phyloP scores from a whole-genome alignment of 2,888 invertebrate species.

The Leucania comma region DNA sequence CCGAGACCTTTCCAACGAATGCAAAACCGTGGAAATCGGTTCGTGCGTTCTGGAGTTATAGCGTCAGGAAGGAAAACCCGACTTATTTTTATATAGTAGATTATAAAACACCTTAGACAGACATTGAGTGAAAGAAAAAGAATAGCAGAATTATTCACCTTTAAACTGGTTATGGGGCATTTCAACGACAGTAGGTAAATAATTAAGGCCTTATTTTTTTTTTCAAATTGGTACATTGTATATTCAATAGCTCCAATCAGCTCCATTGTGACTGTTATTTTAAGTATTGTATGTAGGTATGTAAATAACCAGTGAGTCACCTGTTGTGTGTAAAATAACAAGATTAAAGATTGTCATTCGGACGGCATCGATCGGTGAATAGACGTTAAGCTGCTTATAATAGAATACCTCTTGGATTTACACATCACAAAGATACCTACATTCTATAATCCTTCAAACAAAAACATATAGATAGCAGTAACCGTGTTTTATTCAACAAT shows the following conservation, averaged over 20 bases:
- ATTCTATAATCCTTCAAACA: conserved; percentile 2
- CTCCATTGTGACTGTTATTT: conserved; percentile 23
- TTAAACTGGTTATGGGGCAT: too few species aligned
- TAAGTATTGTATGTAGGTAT: not conserved
- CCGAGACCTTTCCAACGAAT: too few species aligned
- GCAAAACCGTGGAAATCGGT: too few species aligned
- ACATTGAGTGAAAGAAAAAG: too few species aligned
- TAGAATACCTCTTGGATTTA: conserved; percentile 25
- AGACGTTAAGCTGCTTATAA: conserved; percentile 9
- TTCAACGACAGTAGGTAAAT: not conserved
- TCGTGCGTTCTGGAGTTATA: too few species aligned
- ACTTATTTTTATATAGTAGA: not conserved
- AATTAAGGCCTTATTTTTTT: not conserved
- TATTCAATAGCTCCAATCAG: conserved; percentile 17
- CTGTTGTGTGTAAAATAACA: conserved; percentile 34
- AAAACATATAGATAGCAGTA: conserved; percentile 5
- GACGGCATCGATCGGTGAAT: conserved; percentile 25
- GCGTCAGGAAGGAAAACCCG: too few species aligned
- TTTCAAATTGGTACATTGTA: not conserved
- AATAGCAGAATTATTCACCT: not conserved
- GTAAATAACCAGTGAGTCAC: conserved; percentile 35
- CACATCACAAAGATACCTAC: not conserved
- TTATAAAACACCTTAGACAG: too few species aligned
- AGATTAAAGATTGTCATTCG: conserved; percentile 29
- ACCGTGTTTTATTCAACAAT: conserved; percentile 1